Conservation (phyloP, 1,140 invertebrate species). For the Zelostemma sp. region DNA sequence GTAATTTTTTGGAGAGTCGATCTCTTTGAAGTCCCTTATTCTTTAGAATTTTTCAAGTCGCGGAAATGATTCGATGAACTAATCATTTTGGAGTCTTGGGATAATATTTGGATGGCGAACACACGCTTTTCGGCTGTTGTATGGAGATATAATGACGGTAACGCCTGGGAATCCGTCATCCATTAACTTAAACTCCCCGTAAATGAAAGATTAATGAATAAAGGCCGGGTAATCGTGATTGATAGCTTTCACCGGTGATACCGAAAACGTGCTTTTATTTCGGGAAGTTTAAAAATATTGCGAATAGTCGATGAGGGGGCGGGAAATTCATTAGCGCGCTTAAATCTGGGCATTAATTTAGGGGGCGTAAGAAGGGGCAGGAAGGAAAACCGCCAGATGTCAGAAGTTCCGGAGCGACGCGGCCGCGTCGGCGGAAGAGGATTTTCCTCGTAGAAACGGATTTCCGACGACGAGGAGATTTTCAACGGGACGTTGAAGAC, state of each 20-base stretch:
- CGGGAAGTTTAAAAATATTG: no score
- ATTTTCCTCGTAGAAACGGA: no score
- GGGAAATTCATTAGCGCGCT: not conserved
- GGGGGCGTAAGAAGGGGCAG: conserved; percentile 19
- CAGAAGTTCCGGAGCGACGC: conserved; percentile 33
- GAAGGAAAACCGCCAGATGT: conserved; percentile 41
- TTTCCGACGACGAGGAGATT: no score
- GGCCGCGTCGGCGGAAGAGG: no score
- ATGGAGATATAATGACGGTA: not conserved
- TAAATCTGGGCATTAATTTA: conserved; percentile 43
- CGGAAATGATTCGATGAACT: no score
- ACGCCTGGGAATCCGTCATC: not conserved
- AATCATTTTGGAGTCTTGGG: no score
- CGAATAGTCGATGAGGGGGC: no score
- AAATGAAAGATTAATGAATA: conserved; percentile 3
- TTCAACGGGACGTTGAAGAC: no score
- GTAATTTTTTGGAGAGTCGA: conserved; percentile 32
- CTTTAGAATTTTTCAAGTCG: no score
- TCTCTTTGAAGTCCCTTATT: conserved; percentile 39
- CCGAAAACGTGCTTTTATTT: not conserved
- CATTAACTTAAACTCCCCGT: not conserved
- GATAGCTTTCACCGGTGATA: not conserved
- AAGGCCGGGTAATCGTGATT: conserved; percentile 1
- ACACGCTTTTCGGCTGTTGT: not conserved
- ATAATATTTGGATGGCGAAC: not conserved